Base-by-base conservation (phyloP, 2,113 vertebrate species). In the Dasypus novemcinctus region DNA sequence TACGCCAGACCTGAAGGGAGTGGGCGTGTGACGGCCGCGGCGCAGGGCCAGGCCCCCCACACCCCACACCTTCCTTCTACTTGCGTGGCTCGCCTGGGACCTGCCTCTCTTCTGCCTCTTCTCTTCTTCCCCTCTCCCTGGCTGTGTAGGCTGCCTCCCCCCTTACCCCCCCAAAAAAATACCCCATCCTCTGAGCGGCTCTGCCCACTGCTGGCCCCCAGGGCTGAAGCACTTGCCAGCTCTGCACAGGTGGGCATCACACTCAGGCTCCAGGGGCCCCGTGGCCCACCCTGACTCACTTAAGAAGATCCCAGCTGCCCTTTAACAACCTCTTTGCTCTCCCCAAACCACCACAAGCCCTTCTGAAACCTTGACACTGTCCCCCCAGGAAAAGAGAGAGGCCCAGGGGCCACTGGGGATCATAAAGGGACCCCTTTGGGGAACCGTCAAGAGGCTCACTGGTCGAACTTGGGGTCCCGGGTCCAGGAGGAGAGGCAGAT, bases 191-290 rank as follows among this genome's bases (percentile, higher is more conserved):
- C 81, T 4, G 1, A 59, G 5, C 14, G 43, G 52, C 88, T 71
- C 69, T 1, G 21, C 66, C 33, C 33, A 14, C 18, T 18, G 25
- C 83, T 63, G 8, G 43, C 36, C 11, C 6, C 20, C 31, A 8
- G 36, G 31, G 31, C 86, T 57, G 5, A 72, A 54, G 71, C 46
- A 8, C 20, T 52, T 31, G 36, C 18, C 21, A 1, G 9, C 69
- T 8, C 38, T 46, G 20, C 41, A 17, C 11, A 36, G 38, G 14
- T 27, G 2, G 9, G 23, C 15, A 0, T 68, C 66, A 61, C 78
- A 74, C 64, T 31, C 0, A 0, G 0, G 3, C 63, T 38, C 46
- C 0, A 0, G 46, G 33, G 7, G 15, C 46, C 71, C 8, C 15
- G 46, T 14, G 29, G 1, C 64, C 71, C 17, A 71, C 46, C 41